Evolutionary conservation across 2,113 vertebrate genomes (phyloP).

Genomic region (Saimiri boliviensis): DNA sequence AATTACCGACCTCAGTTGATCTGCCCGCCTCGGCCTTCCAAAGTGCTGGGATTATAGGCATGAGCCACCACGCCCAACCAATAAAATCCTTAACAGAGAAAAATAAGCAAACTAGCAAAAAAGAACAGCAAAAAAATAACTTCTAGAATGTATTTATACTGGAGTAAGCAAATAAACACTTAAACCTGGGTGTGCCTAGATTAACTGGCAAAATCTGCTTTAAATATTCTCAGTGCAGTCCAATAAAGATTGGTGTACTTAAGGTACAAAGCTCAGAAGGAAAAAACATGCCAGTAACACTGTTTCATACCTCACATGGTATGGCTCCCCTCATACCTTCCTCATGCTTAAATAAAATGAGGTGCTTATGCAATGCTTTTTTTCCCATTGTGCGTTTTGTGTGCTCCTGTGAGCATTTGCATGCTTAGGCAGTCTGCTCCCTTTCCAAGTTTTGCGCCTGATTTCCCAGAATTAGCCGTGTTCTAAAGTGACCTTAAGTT

Average conservation of each 20-base stretch:
- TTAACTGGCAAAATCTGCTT: neutral
- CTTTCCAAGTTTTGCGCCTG: neutral
- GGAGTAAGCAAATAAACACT: neutral
- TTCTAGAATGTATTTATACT: neutral
- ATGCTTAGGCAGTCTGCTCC: neutral
- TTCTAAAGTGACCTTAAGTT: neutral
- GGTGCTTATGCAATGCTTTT: neutral
- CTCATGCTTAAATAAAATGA: neutral
- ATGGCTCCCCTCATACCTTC: neutral
- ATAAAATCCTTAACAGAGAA: neutral
- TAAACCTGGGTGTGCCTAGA: neutral
- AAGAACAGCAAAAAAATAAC: neutral
- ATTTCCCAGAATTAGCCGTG: neutral
- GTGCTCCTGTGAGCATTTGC: fast-evolving
- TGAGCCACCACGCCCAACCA: no score
- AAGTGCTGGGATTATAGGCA: no score
- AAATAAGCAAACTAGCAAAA: no score
- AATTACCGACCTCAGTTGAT: no score
- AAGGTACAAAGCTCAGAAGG: neutral
- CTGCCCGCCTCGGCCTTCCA: no score
- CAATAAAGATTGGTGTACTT: neutral
- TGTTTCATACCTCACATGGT: neutral
- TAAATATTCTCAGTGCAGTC: neutral
- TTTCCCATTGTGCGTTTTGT: neutral
- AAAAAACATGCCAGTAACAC: neutral